Percentiles rank a stretch among this genome's conserved stretches.
phyloP scores from a whole-genome alignment of 2,797 vertebrate genomes.

The Synaphobranchus kaupii region DNA sequence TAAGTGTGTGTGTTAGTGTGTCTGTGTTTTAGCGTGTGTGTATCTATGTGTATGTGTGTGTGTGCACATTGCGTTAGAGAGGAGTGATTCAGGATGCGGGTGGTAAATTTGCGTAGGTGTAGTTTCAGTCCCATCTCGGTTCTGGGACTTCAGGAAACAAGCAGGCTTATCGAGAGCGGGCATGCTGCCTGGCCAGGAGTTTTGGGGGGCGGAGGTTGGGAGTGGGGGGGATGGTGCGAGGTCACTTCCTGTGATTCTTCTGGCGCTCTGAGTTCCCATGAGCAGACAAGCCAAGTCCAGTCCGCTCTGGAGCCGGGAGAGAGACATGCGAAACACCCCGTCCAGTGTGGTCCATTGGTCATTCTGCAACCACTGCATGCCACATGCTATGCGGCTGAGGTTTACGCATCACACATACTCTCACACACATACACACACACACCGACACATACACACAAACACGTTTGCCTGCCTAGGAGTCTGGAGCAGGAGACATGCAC shows the following conservation, averaged over 20 bases:
- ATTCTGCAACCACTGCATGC: conserved; percentile 50
- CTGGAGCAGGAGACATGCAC: conserved; percentile 75
- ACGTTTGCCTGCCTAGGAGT: conserved; percentile 59
- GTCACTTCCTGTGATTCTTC: conserved; percentile 98
- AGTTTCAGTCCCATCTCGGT: conserved; percentile 63
- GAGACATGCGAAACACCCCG: conserved; percentile 61
- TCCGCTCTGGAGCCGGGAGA: conserved; percentile 67
- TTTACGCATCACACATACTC: background rate
- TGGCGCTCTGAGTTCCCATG: conserved; percentile 88
- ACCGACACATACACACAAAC: conserved; percentile 55
- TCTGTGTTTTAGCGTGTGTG: background rate
- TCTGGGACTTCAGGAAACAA: conserved; percentile 81
- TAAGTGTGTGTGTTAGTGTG: background rate
- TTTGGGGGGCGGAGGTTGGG: conserved; percentile 67
- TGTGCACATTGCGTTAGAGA: background rate
- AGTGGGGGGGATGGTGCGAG: conserved; percentile 67
- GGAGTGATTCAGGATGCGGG: background rate
- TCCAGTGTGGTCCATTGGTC: conserved; percentile 62
- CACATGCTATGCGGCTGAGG: conserved; percentile 19
- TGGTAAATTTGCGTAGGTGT: background rate
- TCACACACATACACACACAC: conserved; percentile 43
- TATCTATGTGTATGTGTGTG: background rate
- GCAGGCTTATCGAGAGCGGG: conserved; percentile 83
- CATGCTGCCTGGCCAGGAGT: conserved; percentile 78
- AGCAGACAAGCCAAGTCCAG: conserved; percentile 85